These are phyloP conservation scores for Dysidea cf. avara DNA, from an alignment of 37 sponge, comb jelly and placozoan species.

Conservation along the genomic window DNA sequence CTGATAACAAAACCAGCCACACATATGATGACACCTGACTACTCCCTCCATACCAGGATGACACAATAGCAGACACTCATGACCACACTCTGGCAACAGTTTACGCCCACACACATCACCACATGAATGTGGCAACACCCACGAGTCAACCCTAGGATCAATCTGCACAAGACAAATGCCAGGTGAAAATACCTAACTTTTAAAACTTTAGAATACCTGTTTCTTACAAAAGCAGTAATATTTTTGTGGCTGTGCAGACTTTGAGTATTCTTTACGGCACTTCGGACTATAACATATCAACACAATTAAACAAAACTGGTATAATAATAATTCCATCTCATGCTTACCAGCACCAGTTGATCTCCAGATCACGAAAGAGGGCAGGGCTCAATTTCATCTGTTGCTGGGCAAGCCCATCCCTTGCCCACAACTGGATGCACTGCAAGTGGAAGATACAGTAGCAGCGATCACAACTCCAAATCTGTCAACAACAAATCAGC, in stretches of 20 bases:
- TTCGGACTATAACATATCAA: constrained; percentile 65
- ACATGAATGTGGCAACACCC: constrained; percentile 94
- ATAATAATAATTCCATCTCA: background rate
- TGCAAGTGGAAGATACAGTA: constrained; percentile 84
- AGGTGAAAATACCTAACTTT: background rate
- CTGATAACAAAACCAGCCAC: constrained; percentile 42
- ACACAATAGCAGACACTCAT: constrained; percentile 85
- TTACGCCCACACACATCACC: constrained; percentile 81
- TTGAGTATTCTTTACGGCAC: constrained; percentile 70
- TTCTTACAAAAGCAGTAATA: constrained; percentile 89
- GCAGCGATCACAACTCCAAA: constrained; percentile 86
- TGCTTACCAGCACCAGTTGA: constrained; percentile 41
- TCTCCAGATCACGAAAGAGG: constrained; percentile 58
- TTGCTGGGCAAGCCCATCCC: constrained; percentile 55
- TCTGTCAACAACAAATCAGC: constrained; percentile 9
- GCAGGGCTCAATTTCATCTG: constrained; percentile 33
- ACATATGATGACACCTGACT: constrained; percentile 4
- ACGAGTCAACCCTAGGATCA: constrained; percentile 83
- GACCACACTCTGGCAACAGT: constrained; percentile 82
- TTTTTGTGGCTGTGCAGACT: constrained; percentile 40
- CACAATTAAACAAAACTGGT: no score
- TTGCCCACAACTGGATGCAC: constrained; percentile 95
- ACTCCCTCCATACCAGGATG: constrained; percentile 74
- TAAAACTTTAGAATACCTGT: constrained; percentile 58
- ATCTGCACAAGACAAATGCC: constrained; percentile 22